These are phyloP conservation scores for Amia ocellicauda DNA, from an alignment of 2,113 vertebrate genomes.

Conservation along the genomic window DNA sequence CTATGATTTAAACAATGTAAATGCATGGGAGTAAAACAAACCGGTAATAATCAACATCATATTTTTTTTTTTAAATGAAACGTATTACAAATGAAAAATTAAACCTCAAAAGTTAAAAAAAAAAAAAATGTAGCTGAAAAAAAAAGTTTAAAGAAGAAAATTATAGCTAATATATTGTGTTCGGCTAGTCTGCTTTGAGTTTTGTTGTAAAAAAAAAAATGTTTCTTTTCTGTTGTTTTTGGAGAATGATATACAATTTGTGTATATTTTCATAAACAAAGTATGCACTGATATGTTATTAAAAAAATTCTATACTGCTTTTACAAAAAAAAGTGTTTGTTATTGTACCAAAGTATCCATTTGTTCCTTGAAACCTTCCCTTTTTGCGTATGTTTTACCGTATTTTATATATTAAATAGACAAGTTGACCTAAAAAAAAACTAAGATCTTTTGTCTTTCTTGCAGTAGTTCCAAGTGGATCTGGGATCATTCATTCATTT, in stretches of 20 bases:
- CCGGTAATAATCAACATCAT: constrained; percentile 62
- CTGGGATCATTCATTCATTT: too few relatives aligned
- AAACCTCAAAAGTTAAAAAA: constrained; percentile 55
- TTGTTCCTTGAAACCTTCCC: constrained; percentile 72
- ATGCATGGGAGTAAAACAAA: constrained; percentile 73
- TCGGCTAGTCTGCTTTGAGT: constrained; percentile 80
- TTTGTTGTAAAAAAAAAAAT: constrained; percentile 67
- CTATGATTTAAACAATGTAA: constrained; percentile 58
- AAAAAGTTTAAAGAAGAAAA: constrained; percentile 63
- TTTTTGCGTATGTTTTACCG: constrained; percentile 77
- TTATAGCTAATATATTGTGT: constrained; percentile 94
- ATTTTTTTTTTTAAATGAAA: constrained; percentile 65
- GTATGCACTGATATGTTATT: constrained; percentile 95
- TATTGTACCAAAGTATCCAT: constrained; percentile 90
- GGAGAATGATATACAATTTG: constrained; percentile 89
- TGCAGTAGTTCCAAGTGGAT: too few relatives aligned
- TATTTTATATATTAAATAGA: constrained; percentile 85
- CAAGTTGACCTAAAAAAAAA: constrained; percentile 68
- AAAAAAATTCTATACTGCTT: constrained; percentile 89
- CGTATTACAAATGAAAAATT: constrained; percentile 75
- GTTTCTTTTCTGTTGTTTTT: constrained; percentile 67
- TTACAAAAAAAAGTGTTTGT: constrained; percentile 86
- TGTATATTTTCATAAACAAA: constrained; percentile 97
- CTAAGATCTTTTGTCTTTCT: constrained; percentile 35
- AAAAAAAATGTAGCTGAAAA: constrained; percentile 63